phyloP scores from a whole-genome alignment of 2,797 vertebrate species.

The Ammospiza maritima region DNA sequence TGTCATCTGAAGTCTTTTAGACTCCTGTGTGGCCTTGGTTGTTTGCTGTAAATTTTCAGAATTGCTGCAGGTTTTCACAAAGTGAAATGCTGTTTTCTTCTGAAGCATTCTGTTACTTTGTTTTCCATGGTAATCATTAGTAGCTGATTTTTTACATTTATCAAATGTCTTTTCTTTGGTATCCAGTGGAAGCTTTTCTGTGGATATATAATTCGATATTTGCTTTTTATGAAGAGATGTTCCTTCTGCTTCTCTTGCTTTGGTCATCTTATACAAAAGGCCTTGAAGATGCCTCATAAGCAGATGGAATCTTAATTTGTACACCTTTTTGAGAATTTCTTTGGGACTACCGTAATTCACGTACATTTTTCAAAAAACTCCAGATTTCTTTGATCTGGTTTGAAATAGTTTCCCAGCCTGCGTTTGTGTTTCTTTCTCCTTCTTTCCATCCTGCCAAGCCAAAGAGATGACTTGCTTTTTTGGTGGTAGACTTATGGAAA shows the following conservation, averaged over 20 bases:
- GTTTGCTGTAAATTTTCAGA: neutral
- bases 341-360: neutral
- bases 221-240: neutral
- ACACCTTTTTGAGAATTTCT: neutral
- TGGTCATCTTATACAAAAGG: neutral
- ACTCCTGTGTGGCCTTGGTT: neutral
- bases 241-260: neutral
- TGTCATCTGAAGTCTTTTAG: neutral
- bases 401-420: neutral
- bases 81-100: neutral
- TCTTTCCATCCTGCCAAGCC: neutral
- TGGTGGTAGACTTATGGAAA: neutral
- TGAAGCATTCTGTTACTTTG: neutral
- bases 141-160: neutral
- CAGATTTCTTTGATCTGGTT: neutral
- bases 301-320: neutral
- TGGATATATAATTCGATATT: neutral
- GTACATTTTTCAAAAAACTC: accelerated
- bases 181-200: neutral
- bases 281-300: neutral
- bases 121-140: neutral
- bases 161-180: neutral
- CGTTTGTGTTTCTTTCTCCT: neutral
- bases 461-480: neutral
- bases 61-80: neutral